These are phyloP conservation scores for Semaprochilodus insignis DNA, from an alignment of 2,797 vertebrate genomes.

Conservation along the genomic window DNA sequence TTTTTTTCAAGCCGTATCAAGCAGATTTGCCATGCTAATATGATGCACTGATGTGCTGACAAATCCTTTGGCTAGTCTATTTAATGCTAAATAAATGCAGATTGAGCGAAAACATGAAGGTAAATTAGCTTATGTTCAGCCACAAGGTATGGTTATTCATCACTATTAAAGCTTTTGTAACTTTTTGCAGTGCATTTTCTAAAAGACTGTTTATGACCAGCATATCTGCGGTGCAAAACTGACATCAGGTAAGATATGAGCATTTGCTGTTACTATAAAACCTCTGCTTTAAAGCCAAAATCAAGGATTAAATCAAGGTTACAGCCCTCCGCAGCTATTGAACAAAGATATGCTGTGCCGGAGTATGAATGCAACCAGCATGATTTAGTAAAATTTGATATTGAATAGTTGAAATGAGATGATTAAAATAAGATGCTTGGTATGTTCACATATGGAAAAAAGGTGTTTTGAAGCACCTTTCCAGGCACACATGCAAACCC, in stretches of 20 bases:
- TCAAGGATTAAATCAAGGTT: slow-evolving; percentile 6
- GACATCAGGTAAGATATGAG: neutral
- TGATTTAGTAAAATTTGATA: neutral
- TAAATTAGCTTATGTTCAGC: neutral
- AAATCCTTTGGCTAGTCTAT: neutral
- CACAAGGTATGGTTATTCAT: neutral
- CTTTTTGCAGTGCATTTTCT: neutral
- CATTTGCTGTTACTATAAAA: neutral
- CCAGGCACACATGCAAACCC: neutral
- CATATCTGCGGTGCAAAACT: neutral
- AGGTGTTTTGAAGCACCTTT: slow-evolving; percentile 10
- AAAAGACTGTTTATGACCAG: neutral
- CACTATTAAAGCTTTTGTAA: neutral
- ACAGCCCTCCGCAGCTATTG: neutral
- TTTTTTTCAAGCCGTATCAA: too few species aligned
- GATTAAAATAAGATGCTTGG: too few species aligned
- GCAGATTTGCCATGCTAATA: too few species aligned
- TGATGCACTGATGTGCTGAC: neutral
- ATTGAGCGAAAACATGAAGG: neutral
- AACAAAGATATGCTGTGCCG: neutral
- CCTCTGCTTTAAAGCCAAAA: neutral
- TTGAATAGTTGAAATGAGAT: neutral
- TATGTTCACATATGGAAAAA: neutral
- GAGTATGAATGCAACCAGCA: neutral
- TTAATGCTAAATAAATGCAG: neutral